These are phyloP conservation scores for Aleadryas rufinucha DNA, from an alignment of 2,113 vertebrate species.

Conservation along the genomic window DNA sequence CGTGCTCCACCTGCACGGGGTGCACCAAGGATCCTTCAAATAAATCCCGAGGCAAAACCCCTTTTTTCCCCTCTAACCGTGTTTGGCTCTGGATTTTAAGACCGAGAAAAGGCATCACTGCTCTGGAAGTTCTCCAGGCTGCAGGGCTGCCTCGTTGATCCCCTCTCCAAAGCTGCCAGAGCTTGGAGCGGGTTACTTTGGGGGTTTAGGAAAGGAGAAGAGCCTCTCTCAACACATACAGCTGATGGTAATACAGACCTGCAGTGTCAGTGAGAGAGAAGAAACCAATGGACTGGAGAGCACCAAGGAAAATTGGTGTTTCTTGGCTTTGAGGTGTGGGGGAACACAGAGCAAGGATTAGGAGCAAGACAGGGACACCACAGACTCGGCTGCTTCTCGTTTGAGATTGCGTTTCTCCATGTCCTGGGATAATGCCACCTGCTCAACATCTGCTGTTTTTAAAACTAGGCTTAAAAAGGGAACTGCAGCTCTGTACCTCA, in stretches of 20 bases:
- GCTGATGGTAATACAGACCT: fast-evolving
- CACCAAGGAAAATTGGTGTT: not conserved
- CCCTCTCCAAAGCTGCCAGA: not conserved
- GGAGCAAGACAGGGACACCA: not conserved
- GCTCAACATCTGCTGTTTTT: not conserved
- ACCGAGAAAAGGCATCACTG: too few relatives aligned
- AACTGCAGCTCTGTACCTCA: not conserved
- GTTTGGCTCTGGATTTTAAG: too few relatives aligned
- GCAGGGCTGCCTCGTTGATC: not conserved
- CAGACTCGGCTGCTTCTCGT: not conserved
- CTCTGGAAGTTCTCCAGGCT: not conserved
- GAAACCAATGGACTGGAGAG: fast-evolving
- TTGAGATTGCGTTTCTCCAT: not conserved
- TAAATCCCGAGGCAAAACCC: too few relatives aligned
- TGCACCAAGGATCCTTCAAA: too few relatives aligned
- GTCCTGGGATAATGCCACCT: not conserved
- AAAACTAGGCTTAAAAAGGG: fast-evolving
- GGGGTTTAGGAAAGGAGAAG: fast-evolving
- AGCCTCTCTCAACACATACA: not conserved
- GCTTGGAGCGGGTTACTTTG: not conserved
- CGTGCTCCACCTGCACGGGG: too few relatives aligned
- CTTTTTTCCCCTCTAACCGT: too few relatives aligned
- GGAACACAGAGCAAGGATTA: not conserved
- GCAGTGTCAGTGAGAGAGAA: fast-evolving
- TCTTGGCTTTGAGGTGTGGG: not conserved